Evolutionary conservation across 1,140 invertebrate genomes (phyloP).

Genomic region (Diorhabda elongata): DNA sequence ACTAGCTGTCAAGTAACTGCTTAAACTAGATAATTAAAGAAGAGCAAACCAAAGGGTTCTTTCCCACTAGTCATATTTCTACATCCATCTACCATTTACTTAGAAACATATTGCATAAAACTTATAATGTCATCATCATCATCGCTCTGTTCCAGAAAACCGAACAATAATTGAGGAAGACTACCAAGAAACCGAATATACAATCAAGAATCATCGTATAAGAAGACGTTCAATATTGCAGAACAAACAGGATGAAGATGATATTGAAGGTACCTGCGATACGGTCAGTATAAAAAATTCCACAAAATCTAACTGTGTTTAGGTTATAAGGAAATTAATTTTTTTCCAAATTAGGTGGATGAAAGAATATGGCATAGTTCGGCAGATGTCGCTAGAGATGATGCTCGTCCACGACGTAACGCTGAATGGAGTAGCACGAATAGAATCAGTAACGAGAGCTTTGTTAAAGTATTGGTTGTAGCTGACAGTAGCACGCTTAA

Average conservation of each 20-base stretch:
- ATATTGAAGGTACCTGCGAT: slow-evolving; percentile 23
- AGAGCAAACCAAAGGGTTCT: too few species aligned
- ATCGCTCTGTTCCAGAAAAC: slow-evolving; percentile 21
- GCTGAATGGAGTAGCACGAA: slow-evolving; percentile 26
- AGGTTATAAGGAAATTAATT: neutral
- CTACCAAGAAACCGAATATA: slow-evolving; percentile 23
- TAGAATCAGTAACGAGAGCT: slow-evolving; percentile 51
- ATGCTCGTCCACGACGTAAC: slow-evolving; percentile 21
- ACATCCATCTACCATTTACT: too few species aligned
- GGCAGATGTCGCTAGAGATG: slow-evolving; percentile 8
- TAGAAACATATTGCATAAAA: too few species aligned
- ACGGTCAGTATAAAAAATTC: neutral
- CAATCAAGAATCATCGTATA: slow-evolving; percentile 23
- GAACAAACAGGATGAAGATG: slow-evolving; percentile 7
- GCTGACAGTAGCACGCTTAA: slow-evolving; percentile 73
- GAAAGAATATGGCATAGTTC: slow-evolving; percentile 5
- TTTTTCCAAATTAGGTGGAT: neutral
- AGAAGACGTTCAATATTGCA: slow-evolving; percentile 24
- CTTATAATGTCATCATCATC: too few species aligned
- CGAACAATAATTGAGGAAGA: slow-evolving; percentile 33
- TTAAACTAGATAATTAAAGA: too few species aligned
- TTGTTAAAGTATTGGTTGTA: slow-evolving; percentile 75
- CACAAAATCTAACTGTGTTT: too few species aligned
- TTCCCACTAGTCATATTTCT: too few species aligned
- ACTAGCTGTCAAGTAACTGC: too few species aligned